A percentile compares a stretch with the other conserved stretches of the same genome.
These are phyloP conservation scores for Drosophila quinaria DNA, from an alignment of 2,888 invertebrate genomes.

Conservation along the genomic window DNA sequence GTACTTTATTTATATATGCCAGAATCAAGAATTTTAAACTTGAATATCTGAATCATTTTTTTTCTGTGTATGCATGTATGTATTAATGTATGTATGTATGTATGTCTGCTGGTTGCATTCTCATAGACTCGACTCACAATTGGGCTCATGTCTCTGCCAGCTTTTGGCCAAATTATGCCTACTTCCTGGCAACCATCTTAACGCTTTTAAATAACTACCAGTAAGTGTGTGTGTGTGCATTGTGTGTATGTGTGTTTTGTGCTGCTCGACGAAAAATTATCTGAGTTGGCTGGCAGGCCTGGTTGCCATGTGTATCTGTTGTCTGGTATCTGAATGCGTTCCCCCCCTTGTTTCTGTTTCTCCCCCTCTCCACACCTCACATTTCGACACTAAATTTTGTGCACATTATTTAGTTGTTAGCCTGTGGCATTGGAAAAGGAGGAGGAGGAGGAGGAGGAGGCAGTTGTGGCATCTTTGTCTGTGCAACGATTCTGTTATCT, in stretches of 20 bases:
- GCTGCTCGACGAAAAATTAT: conserved; percentile 52
- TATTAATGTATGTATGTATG: conserved; percentile 26
- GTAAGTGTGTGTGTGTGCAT: background rate
- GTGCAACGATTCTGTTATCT: conserved; percentile 71
- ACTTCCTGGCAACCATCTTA: conserved; percentile 21
- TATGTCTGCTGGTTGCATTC: conserved; percentile 56
- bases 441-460: background rate
- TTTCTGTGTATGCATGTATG: too few species aligned
- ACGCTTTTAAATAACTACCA: conserved; percentile 52
- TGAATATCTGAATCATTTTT: too few species aligned
- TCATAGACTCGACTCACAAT: conserved; percentile 13
- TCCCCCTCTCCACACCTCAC: conserved; percentile 8
- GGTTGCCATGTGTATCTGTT: conserved; percentile 53
- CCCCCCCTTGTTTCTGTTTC: background rate
- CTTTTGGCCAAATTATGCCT: conserved; percentile 72
- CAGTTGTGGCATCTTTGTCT: conserved; percentile 54
- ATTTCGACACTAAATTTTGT: conserved; percentile 66
- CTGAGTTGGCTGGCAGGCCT: conserved; percentile 35
- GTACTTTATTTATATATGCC: too few species aligned
- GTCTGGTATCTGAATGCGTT: conserved; percentile 18
- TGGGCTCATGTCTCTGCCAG: conserved; percentile 40
- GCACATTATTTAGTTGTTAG: conserved; percentile 81
- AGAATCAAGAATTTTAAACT: too few species aligned
- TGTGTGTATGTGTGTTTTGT: conserved; percentile 8
- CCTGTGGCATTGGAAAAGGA: conserved; percentile 2